Evolutionary conservation across 2,113 vertebrate species (phyloP), one percentile per base, ranked within the genome.

Genomic region (Mystacornis crossleyi): DNA sequence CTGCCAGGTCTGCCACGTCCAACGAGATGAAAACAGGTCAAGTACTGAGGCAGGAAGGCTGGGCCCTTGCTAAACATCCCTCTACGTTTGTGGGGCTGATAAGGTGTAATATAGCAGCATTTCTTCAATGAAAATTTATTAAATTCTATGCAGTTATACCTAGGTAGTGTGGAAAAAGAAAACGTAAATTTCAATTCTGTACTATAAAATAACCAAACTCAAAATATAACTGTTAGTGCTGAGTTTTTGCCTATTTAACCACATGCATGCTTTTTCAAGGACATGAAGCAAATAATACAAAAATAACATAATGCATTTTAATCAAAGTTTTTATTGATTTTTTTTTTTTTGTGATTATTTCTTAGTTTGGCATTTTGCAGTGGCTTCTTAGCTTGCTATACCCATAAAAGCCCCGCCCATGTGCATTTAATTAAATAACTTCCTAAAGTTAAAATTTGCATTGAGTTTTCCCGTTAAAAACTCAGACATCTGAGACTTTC

Each of bases 371-470:
- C 5, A 18, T 54, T 90, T 61, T 66, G 31, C 40, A 64, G 13
- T 26, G 60, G 42, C 47, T 53, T 61, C 60, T 81, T 42, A 48
- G 4, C 60, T 86, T 89, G 45, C 40, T 26, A 2, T 51, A 71
- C 47, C 21, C 10, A 50, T 19, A 38, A 36, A 18, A 53, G 3
- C 13, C 29, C 7, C 0, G 0, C 33, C 25, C 25, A 1, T 1
- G 1, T 14, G 42, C 33, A 53, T 7, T 18, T 65, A 51, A 53
- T 42, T 5, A 9, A 38, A 61, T 70, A 34, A 73, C 6, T 72
- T 82, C 18, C 10, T 36, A 0, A 61, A 51, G 21, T 28, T 51
- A 12, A 55, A 42, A 6, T 15, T 67, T 57, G 6, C 14, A 21
- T 21, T 81, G 25, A 50, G 18, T 62, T 83, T 80, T 93, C 14